phyloP scores from a whole-genome alignment of 2,888 invertebrate species.

The Synanthedon tipuliformis region DNA sequence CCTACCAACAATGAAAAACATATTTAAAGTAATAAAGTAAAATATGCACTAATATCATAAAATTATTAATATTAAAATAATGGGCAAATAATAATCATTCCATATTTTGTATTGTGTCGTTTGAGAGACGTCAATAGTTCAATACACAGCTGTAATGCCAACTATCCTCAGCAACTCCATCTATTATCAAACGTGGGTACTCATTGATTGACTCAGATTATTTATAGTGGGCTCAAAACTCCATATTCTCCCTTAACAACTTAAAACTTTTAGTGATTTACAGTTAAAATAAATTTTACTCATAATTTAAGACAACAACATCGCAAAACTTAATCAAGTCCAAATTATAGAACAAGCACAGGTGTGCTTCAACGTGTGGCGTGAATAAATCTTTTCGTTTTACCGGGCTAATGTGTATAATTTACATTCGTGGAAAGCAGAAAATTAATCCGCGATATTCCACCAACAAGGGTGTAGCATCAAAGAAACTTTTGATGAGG shows the following conservation, averaged over 20 bases:
- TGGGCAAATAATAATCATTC: too few species aligned
- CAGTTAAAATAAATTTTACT: slow-evolving; percentile 17
- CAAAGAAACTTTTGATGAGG: slow-evolving; percentile 44
- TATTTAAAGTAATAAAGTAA: too few species aligned
- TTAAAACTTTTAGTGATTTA: slow-evolving; percentile 11
- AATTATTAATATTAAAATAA: too few species aligned
- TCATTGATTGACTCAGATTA: too few species aligned
- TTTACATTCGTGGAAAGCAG: slow-evolving; percentile 26
- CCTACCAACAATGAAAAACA: too few species aligned
- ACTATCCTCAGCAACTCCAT: too few species aligned
- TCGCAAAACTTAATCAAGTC: slow-evolving; percentile 28
- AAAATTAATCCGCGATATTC: slow-evolving; percentile 27
- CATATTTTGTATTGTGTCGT: too few species aligned
- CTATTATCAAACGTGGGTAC: too few species aligned
- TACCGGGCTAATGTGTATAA: slow-evolving; percentile 21
- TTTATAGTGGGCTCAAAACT: too few species aligned
- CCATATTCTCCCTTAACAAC: not conserved
- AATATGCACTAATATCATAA: too few species aligned
- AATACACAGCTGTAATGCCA: too few species aligned
- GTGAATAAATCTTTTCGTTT: slow-evolving; percentile 20
- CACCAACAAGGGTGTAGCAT: slow-evolving; percentile 22
- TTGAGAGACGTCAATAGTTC: too few species aligned
- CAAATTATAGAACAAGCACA: slow-evolving; percentile 19
- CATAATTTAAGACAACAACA: slow-evolving; percentile 14
- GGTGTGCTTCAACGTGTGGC: slow-evolving; percentile 18